Evolutionary conservation across 2,888 invertebrate genomes (phyloP).

Genomic region (Phengaris alcon): DNA sequence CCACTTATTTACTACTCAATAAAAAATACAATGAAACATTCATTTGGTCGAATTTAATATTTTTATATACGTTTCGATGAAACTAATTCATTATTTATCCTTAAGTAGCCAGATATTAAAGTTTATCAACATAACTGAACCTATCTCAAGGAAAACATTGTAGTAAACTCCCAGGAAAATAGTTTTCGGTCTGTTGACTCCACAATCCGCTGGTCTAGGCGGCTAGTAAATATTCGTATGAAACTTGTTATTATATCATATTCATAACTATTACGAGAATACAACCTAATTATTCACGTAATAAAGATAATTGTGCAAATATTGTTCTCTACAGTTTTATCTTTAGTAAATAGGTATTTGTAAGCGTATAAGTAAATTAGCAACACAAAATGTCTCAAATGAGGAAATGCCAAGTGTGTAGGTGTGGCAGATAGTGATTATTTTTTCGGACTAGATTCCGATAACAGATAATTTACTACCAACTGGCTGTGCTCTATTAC

Average conservation of each 20-base stretch:
- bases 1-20: too few species aligned
- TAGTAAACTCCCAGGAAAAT: neutral
- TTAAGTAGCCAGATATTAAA: neutral
- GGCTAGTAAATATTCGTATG: neutral
- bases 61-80: too few species aligned
- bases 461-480: neutral
- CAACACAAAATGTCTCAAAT: neutral
- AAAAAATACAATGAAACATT: too few species aligned
- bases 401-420: neutral
- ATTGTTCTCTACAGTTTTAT: neutral
- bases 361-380: neutral
- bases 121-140: neutral
- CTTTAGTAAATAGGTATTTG: neutral
- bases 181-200: slow-evolving; percentile 9
- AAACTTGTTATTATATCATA: neutral
- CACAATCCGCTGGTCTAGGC: neutral
- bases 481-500: neutral
- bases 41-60: too few species aligned
- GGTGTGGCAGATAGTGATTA: too few species aligned
- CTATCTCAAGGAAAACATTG: slow-evolving; percentile 18
- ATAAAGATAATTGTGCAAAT: neutral
- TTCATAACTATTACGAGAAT: neutral
- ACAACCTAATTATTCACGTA: too few species aligned
- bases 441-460: neutral
- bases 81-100: neutral